Evolutionary conservation across 2,797 vertebrate genomes (phyloP), one percentile per base, ranked within the genome.

Genomic region (Decapterus maruadsi): DNA sequence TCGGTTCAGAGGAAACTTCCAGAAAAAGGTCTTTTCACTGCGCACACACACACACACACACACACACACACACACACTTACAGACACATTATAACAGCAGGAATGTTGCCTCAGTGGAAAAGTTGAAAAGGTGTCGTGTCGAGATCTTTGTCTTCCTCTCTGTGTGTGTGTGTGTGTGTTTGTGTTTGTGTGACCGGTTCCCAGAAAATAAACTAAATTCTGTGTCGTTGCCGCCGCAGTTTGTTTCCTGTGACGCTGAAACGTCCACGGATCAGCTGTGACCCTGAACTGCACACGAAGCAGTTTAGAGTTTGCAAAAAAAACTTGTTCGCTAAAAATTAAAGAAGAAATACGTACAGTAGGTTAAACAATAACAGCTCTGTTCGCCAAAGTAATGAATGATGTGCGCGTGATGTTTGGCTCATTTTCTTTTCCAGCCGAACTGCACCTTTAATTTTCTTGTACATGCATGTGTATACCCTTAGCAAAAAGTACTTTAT

Each of bases 1-100:
- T 87, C 81, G 34, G 59, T 50, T 64, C 48, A 36, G 54, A 71
- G 79, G 72, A 86, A 91, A 81, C 46, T 38, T 83, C 66, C 63
- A 64, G 78, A 83, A 86, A 84, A 83, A 73, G 65, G 29, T 34
- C 75, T 87, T 86, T 89, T 87, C 77, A 82, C 55, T 1, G 29
- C 55, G 6, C 69, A 77, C 82, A 76, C 77, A 48, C 62, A 38
- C 60, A 53, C 59, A 72, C 78, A 68, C 48, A 60, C 66, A 67
- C 71, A 73, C 60, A 64, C 61, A 68, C 73, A 77, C 58, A 72
- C 61, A 67, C 73, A 75, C 68, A 71, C 51, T 55, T 46, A 66
- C 64, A 55, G 13, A 43, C 42, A 73, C 58, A 57, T 1, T 22
- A 26, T 31, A 68, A 48, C 72, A 80, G 63, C 73, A 60, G 60